These are phyloP conservation scores for Motacilla alba DNA, from an alignment of 2,113 vertebrate species.

Conservation along the genomic window DNA sequence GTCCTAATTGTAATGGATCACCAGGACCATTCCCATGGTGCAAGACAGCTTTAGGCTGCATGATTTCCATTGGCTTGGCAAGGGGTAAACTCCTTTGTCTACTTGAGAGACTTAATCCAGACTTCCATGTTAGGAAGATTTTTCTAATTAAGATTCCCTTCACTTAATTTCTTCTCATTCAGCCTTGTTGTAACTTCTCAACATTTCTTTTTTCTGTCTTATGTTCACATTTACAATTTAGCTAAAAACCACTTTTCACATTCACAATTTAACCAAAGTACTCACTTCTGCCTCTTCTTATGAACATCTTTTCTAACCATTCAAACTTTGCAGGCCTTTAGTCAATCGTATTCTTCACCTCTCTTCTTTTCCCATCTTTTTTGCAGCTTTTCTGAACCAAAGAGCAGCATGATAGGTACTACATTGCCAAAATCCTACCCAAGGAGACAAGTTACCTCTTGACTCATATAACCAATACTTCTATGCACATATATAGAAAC, in stretches of 20 bases:
- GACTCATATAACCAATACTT: not conserved
- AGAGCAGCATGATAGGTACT: not conserved
- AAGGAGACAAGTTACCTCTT: not conserved
- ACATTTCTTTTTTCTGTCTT: not conserved
- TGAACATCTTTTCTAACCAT: not conserved
- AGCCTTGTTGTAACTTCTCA: not conserved
- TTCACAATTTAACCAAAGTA: not conserved
- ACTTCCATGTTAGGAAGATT: not conserved
- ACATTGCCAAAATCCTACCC: not conserved
- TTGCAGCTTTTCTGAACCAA: not conserved
- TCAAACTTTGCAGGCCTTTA: not conserved
- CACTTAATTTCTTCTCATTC: not conserved
- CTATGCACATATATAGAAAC: not conserved
- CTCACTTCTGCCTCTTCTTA: not conserved
- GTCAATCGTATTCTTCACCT: not conserved
- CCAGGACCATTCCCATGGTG: not conserved
- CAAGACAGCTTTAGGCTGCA: not conserved
- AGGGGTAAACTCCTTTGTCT: not conserved
- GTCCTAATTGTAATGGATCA: not conserved
- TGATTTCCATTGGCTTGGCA: not conserved
- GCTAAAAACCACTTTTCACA: not conserved
- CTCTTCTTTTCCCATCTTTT: not conserved
- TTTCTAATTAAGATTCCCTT: not conserved
- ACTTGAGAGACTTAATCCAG: not conserved
- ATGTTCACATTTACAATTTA: not conserved